A percentile compares a stretch with the other conserved stretches of the same genome.
These are phyloP conservation scores for Xanthorhoe designata DNA, from an alignment of 2,888 invertebrate genomes.

Conservation along the genomic window DNA sequence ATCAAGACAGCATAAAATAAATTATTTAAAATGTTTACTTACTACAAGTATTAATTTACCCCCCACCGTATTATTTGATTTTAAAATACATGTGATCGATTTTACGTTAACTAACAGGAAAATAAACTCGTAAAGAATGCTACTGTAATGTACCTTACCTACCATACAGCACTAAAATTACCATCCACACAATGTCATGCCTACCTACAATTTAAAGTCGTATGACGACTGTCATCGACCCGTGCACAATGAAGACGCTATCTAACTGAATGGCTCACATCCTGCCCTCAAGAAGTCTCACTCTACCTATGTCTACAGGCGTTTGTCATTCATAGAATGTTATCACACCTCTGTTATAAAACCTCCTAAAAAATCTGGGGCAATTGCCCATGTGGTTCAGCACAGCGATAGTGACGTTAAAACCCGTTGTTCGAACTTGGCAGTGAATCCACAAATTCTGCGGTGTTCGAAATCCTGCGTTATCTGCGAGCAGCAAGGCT, in stretches of 20 bases:
- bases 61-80: background rate
- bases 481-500: constrained; percentile 44
- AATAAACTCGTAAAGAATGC: too few species aligned
- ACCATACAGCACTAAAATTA: too few species aligned
- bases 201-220: constrained; percentile 44
- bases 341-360: constrained; percentile 44
- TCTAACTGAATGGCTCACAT: constrained; percentile 72
- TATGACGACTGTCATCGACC: constrained; percentile 70
- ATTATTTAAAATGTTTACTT: background rate
- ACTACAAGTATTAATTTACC: background rate
- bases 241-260: constrained; percentile 57
- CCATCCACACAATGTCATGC: background rate
- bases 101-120: too few species aligned
- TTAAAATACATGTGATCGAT: background rate
- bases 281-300: constrained; percentile 61
- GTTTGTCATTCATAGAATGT: constrained; percentile 36
- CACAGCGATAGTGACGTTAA: constrained; percentile 63
- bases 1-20: background rate
- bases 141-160: too few species aligned
- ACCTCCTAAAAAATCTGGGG: constrained; percentile 54
- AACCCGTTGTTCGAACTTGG: constrained; percentile 81
- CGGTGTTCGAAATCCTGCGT: constrained; percentile 42
- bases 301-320: constrained; percentile 54
- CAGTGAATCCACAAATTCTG: constrained; percentile 63
- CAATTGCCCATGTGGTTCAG: constrained; percentile 67